phyloP scores from a whole-genome alignment of 2,113 vertebrate species.

The Phrynosoma blainvillii region DNA sequence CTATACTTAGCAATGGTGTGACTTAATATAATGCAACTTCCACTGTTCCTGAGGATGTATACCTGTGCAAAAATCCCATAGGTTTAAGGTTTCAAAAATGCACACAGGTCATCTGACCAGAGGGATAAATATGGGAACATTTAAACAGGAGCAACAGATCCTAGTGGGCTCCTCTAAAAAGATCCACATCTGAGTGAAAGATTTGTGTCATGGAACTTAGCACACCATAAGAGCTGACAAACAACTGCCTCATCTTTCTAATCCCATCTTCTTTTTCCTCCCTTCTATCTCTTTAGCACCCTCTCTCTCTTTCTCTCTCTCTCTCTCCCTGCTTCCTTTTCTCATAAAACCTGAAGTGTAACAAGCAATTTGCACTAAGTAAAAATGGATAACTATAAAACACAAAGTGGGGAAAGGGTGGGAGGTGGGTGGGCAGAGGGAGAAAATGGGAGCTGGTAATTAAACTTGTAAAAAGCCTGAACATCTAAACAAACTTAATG shows the following conservation, averaged over 20 bases:
- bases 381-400: no score
- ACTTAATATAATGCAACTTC: background rate
- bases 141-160: background rate
- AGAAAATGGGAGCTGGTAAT: conserved; percentile 11
- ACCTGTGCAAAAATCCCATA: background rate
- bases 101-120: background rate
- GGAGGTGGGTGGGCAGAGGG: background rate
- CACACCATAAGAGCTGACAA: no score
- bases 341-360: no score
- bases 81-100: background rate
- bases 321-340: background rate
- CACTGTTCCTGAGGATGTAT: background rate
- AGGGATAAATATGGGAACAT: background rate
- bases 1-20: background rate
- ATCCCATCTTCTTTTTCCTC: no score
- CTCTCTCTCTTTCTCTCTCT: background rate
- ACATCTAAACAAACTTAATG: no score
- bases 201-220: no score
- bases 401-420: no score
- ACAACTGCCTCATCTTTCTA: no score
- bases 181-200: background rate
- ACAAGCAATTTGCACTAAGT: no score
- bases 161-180: background rate
- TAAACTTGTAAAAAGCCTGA: background rate
- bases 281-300: no score